These are phyloP conservation scores for Distichodus sexfasciatus DNA, from an alignment of 2,797 vertebrate species.

Conservation along the genomic window DNA sequence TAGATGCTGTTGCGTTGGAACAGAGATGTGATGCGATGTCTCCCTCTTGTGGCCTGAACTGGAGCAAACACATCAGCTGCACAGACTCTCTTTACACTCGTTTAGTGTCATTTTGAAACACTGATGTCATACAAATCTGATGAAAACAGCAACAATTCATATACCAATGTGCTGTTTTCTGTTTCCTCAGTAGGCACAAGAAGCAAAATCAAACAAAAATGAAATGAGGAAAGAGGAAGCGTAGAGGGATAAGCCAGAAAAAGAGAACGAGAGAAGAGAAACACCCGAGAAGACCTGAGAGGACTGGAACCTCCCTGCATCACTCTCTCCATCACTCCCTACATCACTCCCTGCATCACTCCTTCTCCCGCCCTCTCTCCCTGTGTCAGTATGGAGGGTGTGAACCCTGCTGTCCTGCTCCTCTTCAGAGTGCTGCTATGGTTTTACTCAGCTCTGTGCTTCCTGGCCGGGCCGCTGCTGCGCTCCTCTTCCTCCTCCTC, in stretches of 20 bases:
- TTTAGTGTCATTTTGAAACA: too few species aligned
- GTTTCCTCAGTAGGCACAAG: background rate
- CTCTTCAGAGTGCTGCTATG: constrained; percentile 82
- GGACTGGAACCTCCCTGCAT: background rate
- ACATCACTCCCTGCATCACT: background rate
- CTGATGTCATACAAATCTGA: too few species aligned
- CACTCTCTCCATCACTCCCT: background rate
- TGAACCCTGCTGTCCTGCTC: constrained; percentile 84
- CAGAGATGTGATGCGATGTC: too few species aligned
- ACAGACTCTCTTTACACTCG: too few species aligned
- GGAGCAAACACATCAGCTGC: too few species aligned
- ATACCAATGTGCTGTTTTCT: too few species aligned
- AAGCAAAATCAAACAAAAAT: too few species aligned
- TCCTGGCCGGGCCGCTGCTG: constrained; percentile 83
- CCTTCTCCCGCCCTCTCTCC: background rate
- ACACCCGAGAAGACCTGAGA: background rate
- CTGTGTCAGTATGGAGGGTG: constrained; percentile 76
- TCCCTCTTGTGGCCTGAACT: too few species aligned
- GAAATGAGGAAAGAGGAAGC: background rate
- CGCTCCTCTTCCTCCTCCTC: constrained; percentile 55
- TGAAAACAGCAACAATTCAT: too few species aligned
- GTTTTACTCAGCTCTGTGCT: constrained; percentile 82
- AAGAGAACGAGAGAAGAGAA: background rate
- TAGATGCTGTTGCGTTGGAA: too few species aligned
- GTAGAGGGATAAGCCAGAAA: background rate